Evolutionary conservation across 1,140 invertebrate genomes (phyloP).

Genomic region (Sipha flava): DNA sequence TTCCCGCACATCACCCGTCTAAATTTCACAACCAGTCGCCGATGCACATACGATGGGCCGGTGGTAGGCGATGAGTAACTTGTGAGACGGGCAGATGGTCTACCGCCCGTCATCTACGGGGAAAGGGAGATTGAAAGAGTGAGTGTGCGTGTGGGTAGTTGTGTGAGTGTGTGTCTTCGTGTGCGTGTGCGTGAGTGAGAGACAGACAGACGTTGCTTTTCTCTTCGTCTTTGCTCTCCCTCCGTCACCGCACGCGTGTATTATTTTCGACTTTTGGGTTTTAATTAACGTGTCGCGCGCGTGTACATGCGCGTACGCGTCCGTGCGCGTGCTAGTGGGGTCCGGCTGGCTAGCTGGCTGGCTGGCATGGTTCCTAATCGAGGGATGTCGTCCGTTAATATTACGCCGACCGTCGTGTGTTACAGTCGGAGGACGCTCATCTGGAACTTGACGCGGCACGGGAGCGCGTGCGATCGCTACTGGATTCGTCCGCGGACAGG

Average conservation of each 20-base stretch:
- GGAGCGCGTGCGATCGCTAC: constrained; percentile 58
- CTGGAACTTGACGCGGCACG: constrained; percentile 61
- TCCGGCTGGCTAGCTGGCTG: background rate
- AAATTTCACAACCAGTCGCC: too few species aligned
- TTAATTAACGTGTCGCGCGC: constrained; percentile 10
- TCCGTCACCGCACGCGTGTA: background rate
- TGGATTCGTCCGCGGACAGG: constrained; percentile 59
- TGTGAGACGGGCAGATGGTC: too few species aligned
- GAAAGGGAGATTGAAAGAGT: too few species aligned
- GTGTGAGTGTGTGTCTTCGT: background rate
- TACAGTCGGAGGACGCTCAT: constrained; percentile 47
- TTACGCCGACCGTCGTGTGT: background rate
- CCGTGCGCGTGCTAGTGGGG: background rate
- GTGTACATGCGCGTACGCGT: background rate
- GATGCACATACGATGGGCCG: too few species aligned
- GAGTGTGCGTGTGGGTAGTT: too few species aligned
- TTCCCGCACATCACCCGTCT: too few species aligned
- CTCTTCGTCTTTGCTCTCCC: background rate
- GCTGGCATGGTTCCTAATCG: constrained; percentile 23
- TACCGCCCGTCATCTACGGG: too few species aligned
- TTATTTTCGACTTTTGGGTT: constrained; percentile 27
- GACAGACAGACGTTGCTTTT: background rate
- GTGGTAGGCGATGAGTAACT: too few species aligned
- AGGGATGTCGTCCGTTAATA: constrained; percentile 5
- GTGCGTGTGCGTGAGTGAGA: background rate